These are phyloP conservation scores for Rhagoletis pomonella DNA, from an alignment of 1,140 invertebrate genomes.

Conservation along the genomic window DNA sequence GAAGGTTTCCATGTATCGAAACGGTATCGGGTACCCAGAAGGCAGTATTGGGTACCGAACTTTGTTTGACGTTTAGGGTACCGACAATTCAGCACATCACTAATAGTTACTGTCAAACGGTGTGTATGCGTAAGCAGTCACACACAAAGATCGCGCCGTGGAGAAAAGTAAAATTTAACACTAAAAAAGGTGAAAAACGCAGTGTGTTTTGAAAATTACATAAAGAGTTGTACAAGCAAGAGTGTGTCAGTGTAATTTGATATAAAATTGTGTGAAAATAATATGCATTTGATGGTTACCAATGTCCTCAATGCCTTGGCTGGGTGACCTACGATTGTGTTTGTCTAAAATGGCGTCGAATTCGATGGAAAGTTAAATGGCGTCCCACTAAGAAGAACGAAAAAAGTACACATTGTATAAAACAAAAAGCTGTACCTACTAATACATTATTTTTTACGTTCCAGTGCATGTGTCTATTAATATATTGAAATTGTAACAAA, in stretches of 20 bases:
- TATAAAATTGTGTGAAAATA: not conserved
- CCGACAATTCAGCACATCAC: too few relatives aligned
- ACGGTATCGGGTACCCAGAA: too few relatives aligned
- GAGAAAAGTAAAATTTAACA: conserved; percentile 44
- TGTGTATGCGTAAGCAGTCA: conserved; percentile 51
- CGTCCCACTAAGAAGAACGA: conserved; percentile 34
- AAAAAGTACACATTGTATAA: conserved; percentile 35
- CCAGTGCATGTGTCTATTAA: not conserved
- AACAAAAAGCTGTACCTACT: not conserved
- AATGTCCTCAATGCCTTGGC: not conserved
- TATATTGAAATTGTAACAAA: not conserved
- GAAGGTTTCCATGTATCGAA: too few relatives aligned
- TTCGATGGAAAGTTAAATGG: conserved; percentile 37
- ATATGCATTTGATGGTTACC: not conserved
- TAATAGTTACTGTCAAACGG: conserved; percentile 30
- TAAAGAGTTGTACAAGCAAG: conserved; percentile 9
- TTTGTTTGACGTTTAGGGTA: too few relatives aligned
- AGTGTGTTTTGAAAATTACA: conserved; percentile 26
- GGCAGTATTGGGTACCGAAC: too few relatives aligned
- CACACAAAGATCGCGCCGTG: conserved; percentile 40
- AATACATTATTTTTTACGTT: conserved; percentile 22
- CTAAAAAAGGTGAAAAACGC: conserved; percentile 35
- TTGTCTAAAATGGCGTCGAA: conserved; percentile 50
- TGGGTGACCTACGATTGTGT: conserved; percentile 25
- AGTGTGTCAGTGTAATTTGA: conserved; percentile 8